Evolutionary conservation across 2,888 invertebrate genomes (phyloP), one percentile per base, ranked within the genome.

Genomic region (Nomada fucata): DNA sequence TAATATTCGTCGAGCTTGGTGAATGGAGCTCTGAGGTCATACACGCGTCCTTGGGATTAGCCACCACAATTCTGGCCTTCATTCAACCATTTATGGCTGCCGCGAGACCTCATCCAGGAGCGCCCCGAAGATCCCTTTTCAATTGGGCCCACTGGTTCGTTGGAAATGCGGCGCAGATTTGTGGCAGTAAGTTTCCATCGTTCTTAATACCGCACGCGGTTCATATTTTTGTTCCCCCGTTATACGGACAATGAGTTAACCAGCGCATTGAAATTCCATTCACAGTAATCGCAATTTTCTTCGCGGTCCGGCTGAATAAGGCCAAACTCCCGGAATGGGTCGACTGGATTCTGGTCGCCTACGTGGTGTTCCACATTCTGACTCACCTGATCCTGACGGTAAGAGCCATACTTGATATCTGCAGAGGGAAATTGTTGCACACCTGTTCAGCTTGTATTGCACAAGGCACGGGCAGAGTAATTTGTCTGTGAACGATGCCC

Each of bases 101-200:
- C 83, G 96, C 98, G 93, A 95, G 98, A 83, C 98, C 98, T 0
- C 97, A 97, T 93, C 98, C 98, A 0, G 97, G 97, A 67, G 96
- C 97, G 13, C 95, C 96, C 20, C 96, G 95, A 89, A 95, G 98
- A 72, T 96, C 97, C 0, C 94, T 97, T 75, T 98, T 98, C 95
- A 99, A 98, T 94, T 98, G 98, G 98, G 93, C 95, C 2, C 98
- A 99, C 94, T 98, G 98, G 97, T 94, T 97, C 69, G 95, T 96
- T 60, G 99, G 99, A 60, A 98, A 98, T 94, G 94, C 96, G 0
- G 97, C 98, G 0, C 98, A 98, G 91, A 97, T 98, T 86, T 94
- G 98, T 88, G 97, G 96, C 93, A 97, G 98, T 98, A 94, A 95
- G 97, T 95, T 83, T 69, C 53, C 18, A 0, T 13, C 10, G 2